Percentiles rank a stretch among this genome's conserved stretches.
phyloP scores from a whole-genome alignment of 2,888 invertebrate genomes.

The Notodonta ziczac region DNA sequence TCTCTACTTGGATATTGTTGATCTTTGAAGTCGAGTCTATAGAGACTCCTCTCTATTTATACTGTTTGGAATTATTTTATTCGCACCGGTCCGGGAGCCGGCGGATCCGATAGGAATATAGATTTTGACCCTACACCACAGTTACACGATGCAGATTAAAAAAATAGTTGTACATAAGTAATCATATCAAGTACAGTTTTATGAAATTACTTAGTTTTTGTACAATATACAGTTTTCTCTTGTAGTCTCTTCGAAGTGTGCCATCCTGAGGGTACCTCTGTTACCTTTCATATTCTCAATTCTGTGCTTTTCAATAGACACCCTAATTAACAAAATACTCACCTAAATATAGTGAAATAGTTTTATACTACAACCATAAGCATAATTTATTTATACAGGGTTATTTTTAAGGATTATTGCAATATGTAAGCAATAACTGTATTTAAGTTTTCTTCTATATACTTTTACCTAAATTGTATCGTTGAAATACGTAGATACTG shows the following conservation, averaged over 20 bases:
- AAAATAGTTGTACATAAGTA: slow-evolving; percentile 67
- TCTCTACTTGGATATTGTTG: slow-evolving; percentile 47
- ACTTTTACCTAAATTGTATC: not conserved
- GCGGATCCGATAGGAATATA: slow-evolving; percentile 34
- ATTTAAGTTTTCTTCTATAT: slow-evolving; percentile 28
- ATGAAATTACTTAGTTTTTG: slow-evolving; percentile 62
- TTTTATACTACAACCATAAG: slow-evolving; percentile 75
- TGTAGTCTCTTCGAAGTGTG: slow-evolving; percentile 74
- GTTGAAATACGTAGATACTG: too few species aligned
- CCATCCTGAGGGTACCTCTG: slow-evolving; percentile 76
- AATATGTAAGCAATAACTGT: slow-evolving; percentile 36
- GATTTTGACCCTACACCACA: slow-evolving; percentile 46
- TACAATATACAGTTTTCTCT: slow-evolving; percentile 70
- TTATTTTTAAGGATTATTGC: slow-evolving; percentile 70
- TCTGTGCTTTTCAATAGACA: slow-evolving; percentile 71
- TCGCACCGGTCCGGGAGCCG: slow-evolving; percentile 14
- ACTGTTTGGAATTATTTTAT: slow-evolving; percentile 51
- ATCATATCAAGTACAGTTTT: slow-evolving; percentile 80
- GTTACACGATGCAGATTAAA: slow-evolving; percentile 43
- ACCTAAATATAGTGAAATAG: slow-evolving; percentile 75
- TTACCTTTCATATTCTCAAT: slow-evolving; percentile 75
- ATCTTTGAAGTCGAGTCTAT: slow-evolving; percentile 40
- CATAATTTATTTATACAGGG: slow-evolving; percentile 84
- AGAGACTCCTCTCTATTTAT: slow-evolving; percentile 47
- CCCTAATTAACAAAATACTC: slow-evolving; percentile 75